Conservation (phyloP, 2,888 invertebrate genomes). For the Dilophus febrilis region DNA sequence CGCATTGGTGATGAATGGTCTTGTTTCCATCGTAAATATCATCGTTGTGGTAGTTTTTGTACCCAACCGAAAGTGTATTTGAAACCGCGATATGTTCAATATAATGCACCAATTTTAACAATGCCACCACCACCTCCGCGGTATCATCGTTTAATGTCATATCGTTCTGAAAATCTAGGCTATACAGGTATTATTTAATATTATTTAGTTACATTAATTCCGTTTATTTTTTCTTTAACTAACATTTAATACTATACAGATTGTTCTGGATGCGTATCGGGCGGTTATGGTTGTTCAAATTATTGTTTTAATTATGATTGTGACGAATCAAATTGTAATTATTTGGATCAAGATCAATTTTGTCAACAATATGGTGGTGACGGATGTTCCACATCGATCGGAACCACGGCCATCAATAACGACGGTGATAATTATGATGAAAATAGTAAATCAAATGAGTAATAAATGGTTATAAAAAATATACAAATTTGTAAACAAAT, state of each 20-base stretch:
- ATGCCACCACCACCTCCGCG: slow-evolving; percentile 6
- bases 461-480: too few relatives aligned
- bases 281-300: slow-evolving; percentile 1
- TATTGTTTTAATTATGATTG: slow-evolving; percentile 2
- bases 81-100: slow-evolving; percentile 9
- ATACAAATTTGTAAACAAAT: too few relatives aligned
- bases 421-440: too few relatives aligned
- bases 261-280: slow-evolving; percentile 1
- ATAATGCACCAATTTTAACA: neutral
- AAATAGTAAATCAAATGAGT: too few relatives aligned
- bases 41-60: slow-evolving; percentile 19
- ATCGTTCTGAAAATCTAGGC: neutral
- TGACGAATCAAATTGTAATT: neutral
- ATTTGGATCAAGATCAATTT: neutral
- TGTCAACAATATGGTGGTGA: neutral
- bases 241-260: neutral
- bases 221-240: too few relatives aligned
- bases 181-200: neutral
- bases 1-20: slow-evolving; percentile 12
- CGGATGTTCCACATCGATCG: too few relatives aligned
- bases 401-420: too few relatives aligned
- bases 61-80: slow-evolving; percentile 16
- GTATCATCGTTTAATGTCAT: neutral
- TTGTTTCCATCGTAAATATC: slow-evolving; percentile 16
- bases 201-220: too few relatives aligned